Base-by-base conservation (phyloP, 2,113 vertebrate genomes). In the Aptenodytes patagonicus region DNA sequence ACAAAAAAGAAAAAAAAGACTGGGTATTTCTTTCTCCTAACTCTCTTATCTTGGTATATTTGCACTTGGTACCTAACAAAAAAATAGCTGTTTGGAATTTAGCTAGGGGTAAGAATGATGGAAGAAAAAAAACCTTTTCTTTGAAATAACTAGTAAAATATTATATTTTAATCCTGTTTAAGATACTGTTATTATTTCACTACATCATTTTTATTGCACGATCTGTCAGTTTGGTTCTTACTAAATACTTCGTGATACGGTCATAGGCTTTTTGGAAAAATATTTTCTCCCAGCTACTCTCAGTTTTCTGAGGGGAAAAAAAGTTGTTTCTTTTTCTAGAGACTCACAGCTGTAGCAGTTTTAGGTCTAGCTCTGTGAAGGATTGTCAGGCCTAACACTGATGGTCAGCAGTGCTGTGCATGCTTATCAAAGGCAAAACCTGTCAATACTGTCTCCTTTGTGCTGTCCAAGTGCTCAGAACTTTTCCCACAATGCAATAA, bases 161-260 rank as follows among this genome's bases (percentile, higher is more conserved):
- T 80, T 95, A 6, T 89, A 89, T 96, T 97, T 95, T 97, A 83
- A 93, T 83, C 71, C 90, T 69, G 55, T 94, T 93, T 65, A 96
- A 94, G 71, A 77, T 82, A 78, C 46, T 95, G 91, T 95, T 93
- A 36, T 94, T 96, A 77, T 96, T 96, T 95, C 71, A 51, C 46
- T 77, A 16, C 36, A 26, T 81, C 64, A 9, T 34, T 90, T 84
- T 44, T 31, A 18, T 36, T 86, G 61, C 46, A 61, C 47, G 49
- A 34, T 47, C 87, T 89, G n/a, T 89, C 64, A 15, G 13, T 57
- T 89, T 2, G 8, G 18, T 65, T 51, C 72, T 79, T 38, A 17
- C 44, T 31, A 13, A 38, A n/a, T 25, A 8, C 29, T 20, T 76
- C 2, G 1, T 2, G 1, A 1, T 19, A 64, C 16, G 17, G 31